Evolutionary conservation across 2,888 invertebrate genomes (phyloP).

Genomic region (Diarsia dahlii): DNA sequence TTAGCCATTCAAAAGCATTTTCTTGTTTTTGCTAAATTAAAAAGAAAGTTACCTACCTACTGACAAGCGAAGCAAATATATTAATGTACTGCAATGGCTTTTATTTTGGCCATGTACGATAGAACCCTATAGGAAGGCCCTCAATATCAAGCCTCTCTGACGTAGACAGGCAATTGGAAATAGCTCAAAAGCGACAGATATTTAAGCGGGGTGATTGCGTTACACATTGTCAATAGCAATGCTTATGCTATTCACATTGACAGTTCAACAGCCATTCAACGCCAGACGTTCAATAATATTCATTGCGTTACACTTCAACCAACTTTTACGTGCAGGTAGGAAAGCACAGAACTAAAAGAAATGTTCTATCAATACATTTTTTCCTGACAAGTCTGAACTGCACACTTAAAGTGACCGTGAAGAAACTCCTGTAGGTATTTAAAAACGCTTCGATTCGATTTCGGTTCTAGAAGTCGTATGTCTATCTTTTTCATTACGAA

Average conservation of each 20-base stretch:
- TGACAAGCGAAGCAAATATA: neutral
- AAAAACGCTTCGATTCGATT: too few species aligned
- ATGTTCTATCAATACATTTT: too few species aligned
- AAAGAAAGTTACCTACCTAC: neutral
- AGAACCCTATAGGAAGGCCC: neutral
- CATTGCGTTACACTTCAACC: neutral
- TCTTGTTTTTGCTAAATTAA: conserved; percentile 6
- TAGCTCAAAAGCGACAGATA: neutral
- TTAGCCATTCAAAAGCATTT: conserved; percentile 27
- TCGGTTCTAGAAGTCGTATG: too few species aligned
- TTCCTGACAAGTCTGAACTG: too few species aligned
- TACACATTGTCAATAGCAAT: neutral
- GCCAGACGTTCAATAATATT: neutral
- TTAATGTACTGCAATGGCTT: neutral
- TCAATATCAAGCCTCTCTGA: neutral
- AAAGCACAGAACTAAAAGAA: too few species aligned
- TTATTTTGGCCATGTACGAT: neutral
- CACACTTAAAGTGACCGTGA: too few species aligned
- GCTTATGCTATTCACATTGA: neutral
- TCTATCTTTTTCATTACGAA: too few species aligned
- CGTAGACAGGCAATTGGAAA: neutral
- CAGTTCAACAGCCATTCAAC: neutral
- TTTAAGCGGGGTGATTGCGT: neutral
- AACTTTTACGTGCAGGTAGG: too few species aligned
- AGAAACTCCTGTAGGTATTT: too few species aligned